Base-by-base conservation (phyloP, 2,113 vertebrate species). In the Apteryx owenii region DNA sequence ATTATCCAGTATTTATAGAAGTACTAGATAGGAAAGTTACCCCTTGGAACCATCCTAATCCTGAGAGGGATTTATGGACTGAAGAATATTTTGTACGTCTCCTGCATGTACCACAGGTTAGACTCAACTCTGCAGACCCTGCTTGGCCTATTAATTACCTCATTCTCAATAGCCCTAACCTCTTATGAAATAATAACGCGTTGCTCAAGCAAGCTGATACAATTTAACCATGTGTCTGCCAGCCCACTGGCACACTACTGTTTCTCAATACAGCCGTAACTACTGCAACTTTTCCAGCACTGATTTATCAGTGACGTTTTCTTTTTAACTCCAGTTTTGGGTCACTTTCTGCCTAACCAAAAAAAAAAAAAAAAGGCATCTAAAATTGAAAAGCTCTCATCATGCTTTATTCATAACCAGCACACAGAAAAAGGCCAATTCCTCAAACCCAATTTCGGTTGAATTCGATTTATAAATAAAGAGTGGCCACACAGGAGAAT, bases 391-490 rank as follows among this genome's bases (percentile, higher is more conserved):
- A 90, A n/a, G 40, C 21, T 12, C 0, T 0, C 0, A 1, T 44
- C 36, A 71, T 89, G 58, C 64, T 88, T 96, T 96, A 88, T 96
- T 94, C 91, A 89, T 94, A 88, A 91, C 60, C 75, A 72, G 36
- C 18, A 7, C 21, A 75, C 56, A 69, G 76, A 81, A 81, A 87
- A 84, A 86, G 60, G 31, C 50, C 90, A 60, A 25, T 83, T 94
- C 71, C 64, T 93, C 88, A 93, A 95, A 96, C n/a, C 12, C 89
- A 87, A 85, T 94, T 93, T 94, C 76, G 72, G 72, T 3, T 7
- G 5, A 96, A 95, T 75, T 82, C 6, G 1, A 96, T 95, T 97
- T 97, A 88, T 79, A 97, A 95, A 92, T 89, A 92, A 86, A 92
- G 51, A 91, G 73, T 66, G 54, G 40, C 50, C 71, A 88, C 88